phyloP scores from a whole-genome alignment of 2,113 vertebrate genomes.

The Gorsachius goisagi region DNA sequence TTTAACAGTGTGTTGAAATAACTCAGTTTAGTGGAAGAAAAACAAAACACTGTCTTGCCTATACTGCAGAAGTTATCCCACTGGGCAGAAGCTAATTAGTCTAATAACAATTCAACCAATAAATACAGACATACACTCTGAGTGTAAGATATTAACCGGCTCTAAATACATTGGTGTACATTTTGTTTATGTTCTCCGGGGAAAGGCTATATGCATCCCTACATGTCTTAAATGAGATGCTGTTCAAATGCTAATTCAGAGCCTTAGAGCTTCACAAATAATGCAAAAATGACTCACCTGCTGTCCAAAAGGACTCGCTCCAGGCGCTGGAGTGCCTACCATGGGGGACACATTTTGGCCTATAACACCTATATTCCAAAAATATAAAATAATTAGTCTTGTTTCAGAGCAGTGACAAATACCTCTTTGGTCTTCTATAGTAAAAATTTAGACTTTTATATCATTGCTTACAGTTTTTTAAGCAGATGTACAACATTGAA shows the following conservation, averaged over 20 bases:
- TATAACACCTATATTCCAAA: conserved; percentile 89
- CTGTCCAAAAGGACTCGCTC: conserved; percentile 84
- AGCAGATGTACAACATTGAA: not conserved
- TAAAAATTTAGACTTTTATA: not conserved
- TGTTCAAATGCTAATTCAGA: not conserved
- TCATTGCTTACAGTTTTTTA: not conserved
- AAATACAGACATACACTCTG: not conserved
- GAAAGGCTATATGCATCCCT: not conserved
- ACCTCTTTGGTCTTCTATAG: not conserved
- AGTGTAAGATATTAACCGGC: not conserved
- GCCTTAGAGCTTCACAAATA: not conserved
- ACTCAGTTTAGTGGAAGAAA: not conserved
- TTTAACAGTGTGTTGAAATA: not conserved
- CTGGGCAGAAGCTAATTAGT: not conserved
- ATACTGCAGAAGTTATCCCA: not conserved
- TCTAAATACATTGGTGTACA: not conserved
- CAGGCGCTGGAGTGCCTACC: conserved; percentile 83
- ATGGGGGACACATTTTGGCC: conserved; percentile 84
- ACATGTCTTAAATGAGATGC: not conserved
- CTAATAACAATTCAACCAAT: not conserved
- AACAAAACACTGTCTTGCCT: not conserved
- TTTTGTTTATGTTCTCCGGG: not conserved
- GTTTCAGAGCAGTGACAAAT: conserved; percentile 32
- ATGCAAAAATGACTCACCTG: conserved; percentile 80
- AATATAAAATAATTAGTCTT: conserved; percentile 69